Evolutionary conservation across 2,797 vertebrate species (phyloP), one percentile per base, ranked within the genome.

Genomic region (Thunnus albacares): DNA sequence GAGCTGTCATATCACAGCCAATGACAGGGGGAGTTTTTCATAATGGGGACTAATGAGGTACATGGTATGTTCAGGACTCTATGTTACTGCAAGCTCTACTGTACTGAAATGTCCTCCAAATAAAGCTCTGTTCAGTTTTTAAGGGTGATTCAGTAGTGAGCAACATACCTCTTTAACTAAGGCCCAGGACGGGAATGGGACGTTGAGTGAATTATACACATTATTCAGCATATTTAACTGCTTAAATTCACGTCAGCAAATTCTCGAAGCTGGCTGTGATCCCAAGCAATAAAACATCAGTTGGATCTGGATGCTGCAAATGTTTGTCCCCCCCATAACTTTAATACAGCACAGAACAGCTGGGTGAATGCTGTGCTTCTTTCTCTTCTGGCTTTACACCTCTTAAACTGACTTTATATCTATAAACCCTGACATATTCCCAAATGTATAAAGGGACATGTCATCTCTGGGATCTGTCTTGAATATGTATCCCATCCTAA

Each of bases 241-340:
- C 65, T 78, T 79, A 56, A 84, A 87, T 83, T 77, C 75, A 84
- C 2, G 14, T 92, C 90, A 90, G 91, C 84, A 90, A 84, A 81
- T 90, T 92, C 72, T 72, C 26, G 41, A 38, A 66, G 52, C 69
- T 93, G 92, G 88, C 81, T 52, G 43, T 28, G 33, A 58, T 84
- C 82, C 88, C 58, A 59, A 67, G 76, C 71, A 84, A 73, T 86
- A 79, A 85, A 83, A 73, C 75, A 83, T 80, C 59, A 66, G 75
- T 75, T 79, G 73, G 64, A 80, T 71, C 26, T 75, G 83, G 71
- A 89, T 72, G 63, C 77, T 80, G 75, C 26, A 30, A 81, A 87
- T 66, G 11, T 84, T 83, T 83, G 73, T 72, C 75, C 77, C 30
- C 63, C n/a, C 5, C 22, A n/a, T 74, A 67, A 85, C 64, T 74